phyloP scores from a whole-genome alignment of 2,113 vertebrate genomes.

The Anas platyrhynchos region DNA sequence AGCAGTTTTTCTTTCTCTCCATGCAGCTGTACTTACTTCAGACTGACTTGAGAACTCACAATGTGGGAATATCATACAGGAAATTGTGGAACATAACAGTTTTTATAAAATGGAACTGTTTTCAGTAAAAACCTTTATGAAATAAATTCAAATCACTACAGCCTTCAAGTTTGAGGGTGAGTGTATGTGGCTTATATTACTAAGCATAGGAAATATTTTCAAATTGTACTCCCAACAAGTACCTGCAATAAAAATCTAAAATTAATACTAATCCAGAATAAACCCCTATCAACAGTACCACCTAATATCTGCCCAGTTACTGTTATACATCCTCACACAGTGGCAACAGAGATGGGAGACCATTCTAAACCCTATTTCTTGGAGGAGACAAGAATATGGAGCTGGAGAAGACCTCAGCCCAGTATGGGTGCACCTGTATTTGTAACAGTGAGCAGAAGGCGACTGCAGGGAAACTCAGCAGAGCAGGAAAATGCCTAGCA shows the following conservation, averaged over 20 bases:
- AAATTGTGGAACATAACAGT: not conserved
- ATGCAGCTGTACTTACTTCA: not conserved
- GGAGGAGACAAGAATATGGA: fast-evolving
- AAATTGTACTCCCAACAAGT: not conserved
- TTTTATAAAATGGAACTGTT: not conserved
- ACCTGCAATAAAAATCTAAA: not conserved
- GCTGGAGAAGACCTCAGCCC: not conserved
- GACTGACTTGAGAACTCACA: not conserved
- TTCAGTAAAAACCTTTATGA: not conserved
- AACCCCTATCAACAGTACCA: not conserved
- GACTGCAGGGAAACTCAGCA: not conserved
- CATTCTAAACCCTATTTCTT: not conserved
- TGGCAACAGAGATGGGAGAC: fast-evolving
- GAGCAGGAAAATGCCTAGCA: fast-evolving
- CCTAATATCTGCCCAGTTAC: not conserved
- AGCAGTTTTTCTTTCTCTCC: not conserved
- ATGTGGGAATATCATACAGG: not conserved
- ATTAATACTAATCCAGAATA: not conserved
- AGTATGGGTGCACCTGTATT: not conserved
- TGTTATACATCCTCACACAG: not conserved
- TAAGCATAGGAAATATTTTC: not conserved
- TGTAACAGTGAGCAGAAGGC: not conserved
- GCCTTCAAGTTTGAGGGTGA: not conserved
- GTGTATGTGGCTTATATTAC: not conserved
- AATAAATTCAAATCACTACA: not conserved